These are phyloP conservation scores for Sphenodon punctatus DNA, from an alignment of 2,797 vertebrate genomes.

Conservation along the genomic window DNA sequence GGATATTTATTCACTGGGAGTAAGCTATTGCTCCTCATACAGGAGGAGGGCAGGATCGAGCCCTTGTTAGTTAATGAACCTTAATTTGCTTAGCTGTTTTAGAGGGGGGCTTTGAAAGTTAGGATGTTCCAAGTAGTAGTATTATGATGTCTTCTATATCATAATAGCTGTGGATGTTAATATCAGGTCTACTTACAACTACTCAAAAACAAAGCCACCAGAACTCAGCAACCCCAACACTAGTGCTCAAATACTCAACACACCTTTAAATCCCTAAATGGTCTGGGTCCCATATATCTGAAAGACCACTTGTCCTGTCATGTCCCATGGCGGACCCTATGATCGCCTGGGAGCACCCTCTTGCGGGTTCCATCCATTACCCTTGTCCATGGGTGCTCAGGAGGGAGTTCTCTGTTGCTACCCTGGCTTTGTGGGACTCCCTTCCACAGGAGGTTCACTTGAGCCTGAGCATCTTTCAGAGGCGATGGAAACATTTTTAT, in stretches of 20 bases:
- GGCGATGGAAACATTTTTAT: no score
- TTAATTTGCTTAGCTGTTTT: not conserved
- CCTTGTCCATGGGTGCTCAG: no score
- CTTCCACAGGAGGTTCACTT: no score
- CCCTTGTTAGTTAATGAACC: not conserved
- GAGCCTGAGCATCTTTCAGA: no score
- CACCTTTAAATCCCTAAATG: not conserved
- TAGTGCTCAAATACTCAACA: not conserved
- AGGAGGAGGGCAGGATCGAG: not conserved
- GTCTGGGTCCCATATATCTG: no score
- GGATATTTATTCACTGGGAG: no score
- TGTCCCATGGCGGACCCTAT: no score
- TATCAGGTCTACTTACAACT: not conserved
- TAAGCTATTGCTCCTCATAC: not conserved
- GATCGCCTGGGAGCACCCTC: no score
- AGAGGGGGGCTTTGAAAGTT: not conserved
- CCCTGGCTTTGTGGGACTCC: no score
- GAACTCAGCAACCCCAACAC: not conserved
- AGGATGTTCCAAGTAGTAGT: not conserved
- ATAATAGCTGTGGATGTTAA: fast-evolving
- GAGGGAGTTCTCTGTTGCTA: no score
- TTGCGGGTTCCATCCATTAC: no score
- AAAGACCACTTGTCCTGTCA: no score
- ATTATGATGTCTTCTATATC: not conserved
- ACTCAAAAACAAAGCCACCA: not conserved